Percentiles rank a stretch among this genome's conserved stretches.
Conservation (phyloP, 30 jellyfish, hydroid and myxozoan species). For the Aurelia aurita region DNA sequence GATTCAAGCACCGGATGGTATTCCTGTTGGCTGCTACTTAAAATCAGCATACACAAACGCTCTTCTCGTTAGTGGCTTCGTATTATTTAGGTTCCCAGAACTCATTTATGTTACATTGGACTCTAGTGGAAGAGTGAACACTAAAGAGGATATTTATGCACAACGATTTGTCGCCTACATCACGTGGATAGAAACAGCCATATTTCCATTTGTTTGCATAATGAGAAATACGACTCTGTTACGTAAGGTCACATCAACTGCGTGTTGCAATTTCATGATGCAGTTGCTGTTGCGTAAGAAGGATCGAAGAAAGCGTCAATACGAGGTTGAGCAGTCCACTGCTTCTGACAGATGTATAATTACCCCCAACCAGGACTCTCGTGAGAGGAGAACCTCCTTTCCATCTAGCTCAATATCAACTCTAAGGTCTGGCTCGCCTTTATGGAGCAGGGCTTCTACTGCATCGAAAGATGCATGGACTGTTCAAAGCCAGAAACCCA, state of each 20-base stretch:
- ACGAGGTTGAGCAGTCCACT: conserved; percentile 26
- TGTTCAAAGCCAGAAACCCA: neutral
- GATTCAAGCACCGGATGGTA: conserved; percentile 31
- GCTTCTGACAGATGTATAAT: conserved; percentile 27
- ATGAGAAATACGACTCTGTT: conserved; percentile 56
- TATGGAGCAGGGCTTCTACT: conserved; percentile 39
- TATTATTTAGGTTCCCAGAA: conserved; percentile 58
- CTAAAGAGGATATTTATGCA: conserved; percentile 4
- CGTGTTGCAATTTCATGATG: conserved; percentile 45
- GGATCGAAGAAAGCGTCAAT: conserved; percentile 39
- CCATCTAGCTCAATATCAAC: conserved; percentile 34
- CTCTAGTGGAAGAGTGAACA: conserved; percentile 6
- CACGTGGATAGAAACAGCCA: conserved; percentile 48
- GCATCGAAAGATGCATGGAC: conserved; percentile 46
- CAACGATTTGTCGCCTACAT: conserved; percentile 51
- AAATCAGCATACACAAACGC: conserved; percentile 63
- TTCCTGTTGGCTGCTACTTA: conserved; percentile 66
- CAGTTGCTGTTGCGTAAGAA: conserved; percentile 2
- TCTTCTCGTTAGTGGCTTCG: conserved; percentile 40
- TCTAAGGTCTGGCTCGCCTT: conserved; percentile 41
- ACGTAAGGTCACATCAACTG: conserved; percentile 45
- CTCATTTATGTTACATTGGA: conserved; percentile 24
- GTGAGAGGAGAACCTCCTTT: neutral
- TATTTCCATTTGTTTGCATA: conserved; percentile 59
- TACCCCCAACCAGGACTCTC: conserved; percentile 28